A percentile compares a stretch with the other conserved stretches of the same genome.
Evolutionary conservation across 2,888 invertebrate species (phyloP).

Genomic region (Syrista parreyssii): DNA sequence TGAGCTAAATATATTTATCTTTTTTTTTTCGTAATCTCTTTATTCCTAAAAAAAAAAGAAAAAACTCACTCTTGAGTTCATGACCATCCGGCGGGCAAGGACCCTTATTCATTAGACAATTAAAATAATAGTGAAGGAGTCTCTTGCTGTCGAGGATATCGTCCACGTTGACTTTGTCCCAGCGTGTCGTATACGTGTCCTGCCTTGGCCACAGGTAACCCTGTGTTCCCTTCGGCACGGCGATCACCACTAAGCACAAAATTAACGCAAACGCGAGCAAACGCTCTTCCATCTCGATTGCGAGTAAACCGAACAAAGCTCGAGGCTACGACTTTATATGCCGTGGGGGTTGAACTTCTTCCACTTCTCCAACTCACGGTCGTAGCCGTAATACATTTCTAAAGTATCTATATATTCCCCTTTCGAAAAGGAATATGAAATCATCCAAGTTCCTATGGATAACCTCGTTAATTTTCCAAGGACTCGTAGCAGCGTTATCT

Average conservation of each 20-base stretch:
- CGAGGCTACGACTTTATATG: constrained; percentile 28
- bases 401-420: neutral
- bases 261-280: constrained; percentile 20
- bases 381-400: neutral
- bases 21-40: neutral
- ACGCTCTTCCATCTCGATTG: constrained; percentile 30
- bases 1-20: neutral
- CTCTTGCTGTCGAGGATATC: constrained; percentile 76
- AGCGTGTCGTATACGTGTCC: constrained; percentile 68
- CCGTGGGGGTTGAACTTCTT: constrained; percentile 10
- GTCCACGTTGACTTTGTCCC: constrained; percentile 79
- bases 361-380: constrained; percentile 10
- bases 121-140: constrained; percentile 77
- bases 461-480: neutral
- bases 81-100: constrained; percentile 80
- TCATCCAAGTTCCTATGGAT: neutral
- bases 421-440: neutral
- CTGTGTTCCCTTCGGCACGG: constrained; percentile 5
- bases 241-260: constrained; percentile 16
- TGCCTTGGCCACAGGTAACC: constrained; percentile 39
- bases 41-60: neutral
- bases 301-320: constrained; percentile 32
- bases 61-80: constrained; percentile 77
- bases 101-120: constrained; percentile 75
- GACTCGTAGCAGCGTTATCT: neutral